Evolutionary conservation across 2,888 invertebrate genomes (phyloP).

Genomic region (Sarcophaga carnaria): DNA sequence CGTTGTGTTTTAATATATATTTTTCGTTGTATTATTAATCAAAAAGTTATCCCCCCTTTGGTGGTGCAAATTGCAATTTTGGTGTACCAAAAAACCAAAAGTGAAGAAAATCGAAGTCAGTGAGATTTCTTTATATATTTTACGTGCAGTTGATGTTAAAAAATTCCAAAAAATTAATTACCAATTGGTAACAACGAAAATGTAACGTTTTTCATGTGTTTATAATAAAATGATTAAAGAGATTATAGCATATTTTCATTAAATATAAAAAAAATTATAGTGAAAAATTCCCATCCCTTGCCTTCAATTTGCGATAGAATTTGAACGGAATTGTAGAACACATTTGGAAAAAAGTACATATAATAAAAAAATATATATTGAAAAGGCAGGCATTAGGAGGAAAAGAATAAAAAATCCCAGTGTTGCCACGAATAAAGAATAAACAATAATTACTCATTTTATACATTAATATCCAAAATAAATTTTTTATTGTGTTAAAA

Average conservation of each 20-base stretch:
- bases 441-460: background rate
- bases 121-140: constrained; percentile 56
- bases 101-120: constrained; percentile 73
- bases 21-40: constrained; percentile 73
- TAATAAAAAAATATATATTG: background rate
- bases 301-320: constrained; percentile 55
- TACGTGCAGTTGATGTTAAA: constrained; percentile 58
- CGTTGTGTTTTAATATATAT: constrained; percentile 56
- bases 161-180: constrained; percentile 61
- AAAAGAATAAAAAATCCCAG: constrained; percentile 38
- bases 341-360: constrained; percentile 43
- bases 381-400: constrained; percentile 56
- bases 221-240: constrained; percentile 17
- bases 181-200: background rate
- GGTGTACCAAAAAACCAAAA: constrained; percentile 80
- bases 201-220: constrained; percentile 34
- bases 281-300: constrained; percentile 59
- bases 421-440: no score
- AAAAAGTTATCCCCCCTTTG: constrained; percentile 72
- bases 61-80: constrained; percentile 81
- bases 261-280: constrained; percentile 31
- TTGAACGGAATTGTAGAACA: constrained; percentile 60
- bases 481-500: no score
- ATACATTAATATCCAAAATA: no score
- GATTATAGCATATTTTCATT: constrained; percentile 15